phyloP scores from a whole-genome alignment of 2,888 invertebrate genomes.

The Melieria omissa region DNA sequence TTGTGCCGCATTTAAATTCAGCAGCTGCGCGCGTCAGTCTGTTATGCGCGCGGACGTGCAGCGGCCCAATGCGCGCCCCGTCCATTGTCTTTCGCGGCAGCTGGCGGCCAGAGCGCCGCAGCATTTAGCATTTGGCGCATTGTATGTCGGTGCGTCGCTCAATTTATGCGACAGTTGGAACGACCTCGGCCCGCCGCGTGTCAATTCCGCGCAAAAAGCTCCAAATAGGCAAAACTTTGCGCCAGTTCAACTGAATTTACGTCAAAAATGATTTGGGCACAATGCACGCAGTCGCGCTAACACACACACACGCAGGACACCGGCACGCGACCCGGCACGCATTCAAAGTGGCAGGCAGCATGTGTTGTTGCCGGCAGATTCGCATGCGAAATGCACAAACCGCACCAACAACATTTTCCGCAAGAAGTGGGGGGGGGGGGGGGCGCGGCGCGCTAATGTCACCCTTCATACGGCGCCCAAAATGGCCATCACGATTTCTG shows the following conservation, averaged over 20 bases:
- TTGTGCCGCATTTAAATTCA: too few species aligned
- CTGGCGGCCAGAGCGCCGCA: too few species aligned
- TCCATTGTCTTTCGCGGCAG: too few species aligned
- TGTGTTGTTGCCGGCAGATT: background rate
- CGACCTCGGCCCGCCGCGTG: slow-evolving; percentile 15
- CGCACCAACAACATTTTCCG: too few species aligned
- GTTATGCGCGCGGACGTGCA: too few species aligned
- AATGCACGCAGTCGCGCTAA: background rate
- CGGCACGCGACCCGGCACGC: background rate
- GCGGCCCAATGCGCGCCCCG: too few species aligned
- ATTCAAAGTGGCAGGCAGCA: background rate
- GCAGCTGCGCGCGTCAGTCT: too few species aligned
- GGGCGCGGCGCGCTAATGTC: too few species aligned
- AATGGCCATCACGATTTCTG: too few species aligned
- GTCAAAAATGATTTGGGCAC: slow-evolving; percentile 35
- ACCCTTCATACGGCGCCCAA: too few species aligned
- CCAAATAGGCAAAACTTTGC: background rate
- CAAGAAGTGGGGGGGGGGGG: too few species aligned
- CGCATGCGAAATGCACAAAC: too few species aligned
- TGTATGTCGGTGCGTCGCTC: slow-evolving; percentile 26
- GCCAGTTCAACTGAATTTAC: slow-evolving; percentile 34
- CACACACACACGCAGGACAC: background rate
- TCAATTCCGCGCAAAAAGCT: background rate
- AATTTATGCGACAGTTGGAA: slow-evolving; percentile 38
- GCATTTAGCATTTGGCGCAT: slow-evolving; percentile 13